A percentile compares a stretch with the other conserved stretches of the same genome.
Conservation (phyloP, 2,888 invertebrate genomes). For the Odontothrips loti region DNA sequence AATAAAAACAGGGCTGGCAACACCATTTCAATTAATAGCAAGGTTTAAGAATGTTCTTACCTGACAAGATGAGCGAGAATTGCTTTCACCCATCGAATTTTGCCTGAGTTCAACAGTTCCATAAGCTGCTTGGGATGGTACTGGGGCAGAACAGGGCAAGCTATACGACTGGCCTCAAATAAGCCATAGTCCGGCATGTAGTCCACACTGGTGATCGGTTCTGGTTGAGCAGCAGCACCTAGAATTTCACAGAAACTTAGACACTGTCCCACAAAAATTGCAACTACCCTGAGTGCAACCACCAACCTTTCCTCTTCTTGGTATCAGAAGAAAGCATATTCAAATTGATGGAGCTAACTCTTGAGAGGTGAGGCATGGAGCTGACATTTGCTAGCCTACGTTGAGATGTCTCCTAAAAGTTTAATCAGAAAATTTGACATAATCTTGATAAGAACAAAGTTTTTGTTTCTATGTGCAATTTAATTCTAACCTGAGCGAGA, state of each 20-base stretch:
- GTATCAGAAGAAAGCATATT: constrained; percentile 69
- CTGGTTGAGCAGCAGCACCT: constrained; percentile 29
- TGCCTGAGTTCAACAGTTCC: constrained; percentile 96
- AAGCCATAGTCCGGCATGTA: constrained; percentile 92
- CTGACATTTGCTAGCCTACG: constrained; percentile 65
- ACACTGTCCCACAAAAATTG: background rate
- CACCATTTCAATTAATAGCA: constrained; percentile 34
- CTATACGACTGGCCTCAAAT: constrained; percentile 95
- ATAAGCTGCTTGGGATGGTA: constrained; percentile 99
- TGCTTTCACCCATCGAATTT: constrained; percentile 96
- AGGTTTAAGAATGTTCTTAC: constrained; percentile 46
- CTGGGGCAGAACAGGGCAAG: constrained; percentile 95
- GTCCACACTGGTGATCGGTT: constrained; percentile 52
- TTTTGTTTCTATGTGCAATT: constrained; percentile 18
- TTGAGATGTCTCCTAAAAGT: constrained; percentile 56
- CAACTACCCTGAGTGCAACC: background rate
- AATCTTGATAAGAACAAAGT: constrained; percentile 25
- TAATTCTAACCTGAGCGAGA: constrained; percentile 51
- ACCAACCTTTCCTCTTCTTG: constrained; percentile 54
- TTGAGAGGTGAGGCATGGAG: constrained; percentile 74
- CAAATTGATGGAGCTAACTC: constrained; percentile 78
- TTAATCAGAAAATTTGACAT: constrained; percentile 19
- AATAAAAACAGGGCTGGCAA: constrained; percentile 38
- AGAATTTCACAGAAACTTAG: background rate
- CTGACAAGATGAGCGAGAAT: constrained; percentile 94